phyloP scores from a whole-genome alignment of 2,888 invertebrate species.

The Gasteruption jaculator region DNA sequence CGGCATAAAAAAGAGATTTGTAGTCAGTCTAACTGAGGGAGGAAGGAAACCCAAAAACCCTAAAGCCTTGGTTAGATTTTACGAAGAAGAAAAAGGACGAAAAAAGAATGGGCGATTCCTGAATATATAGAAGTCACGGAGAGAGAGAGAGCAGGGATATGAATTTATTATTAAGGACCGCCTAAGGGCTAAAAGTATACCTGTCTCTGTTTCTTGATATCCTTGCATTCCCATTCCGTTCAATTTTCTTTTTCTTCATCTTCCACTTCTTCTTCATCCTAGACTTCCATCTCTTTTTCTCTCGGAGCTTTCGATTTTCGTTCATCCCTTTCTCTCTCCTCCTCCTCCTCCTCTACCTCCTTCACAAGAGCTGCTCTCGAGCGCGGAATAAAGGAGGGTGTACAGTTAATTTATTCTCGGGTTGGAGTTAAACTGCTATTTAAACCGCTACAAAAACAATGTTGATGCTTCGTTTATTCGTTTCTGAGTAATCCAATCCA shows the following conservation, averaged over 20 bases:
- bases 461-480: too few species aligned
- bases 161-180: constrained; percentile 50
- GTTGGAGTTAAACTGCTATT: constrained; percentile 30
- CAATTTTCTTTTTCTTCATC: constrained; percentile 12
- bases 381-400: constrained; percentile 22
- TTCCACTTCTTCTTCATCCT: constrained; percentile 9
- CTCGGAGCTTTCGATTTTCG: too few species aligned
- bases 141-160: constrained; percentile 41
- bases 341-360: neutral
- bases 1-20: constrained; percentile 51
- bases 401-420: constrained; percentile 38
- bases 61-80: too few species aligned
- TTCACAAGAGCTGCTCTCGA: too few species aligned
- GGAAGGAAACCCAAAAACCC: too few species aligned
- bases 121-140: constrained; percentile 23
- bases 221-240: constrained; percentile 24
- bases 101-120: constrained; percentile 21
- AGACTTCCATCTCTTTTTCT: constrained; percentile 6
- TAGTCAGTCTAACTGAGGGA: constrained; percentile 35
- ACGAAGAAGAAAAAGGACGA: constrained; percentile 7
- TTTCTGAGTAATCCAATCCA: too few species aligned
- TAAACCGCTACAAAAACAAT: too few species aligned
- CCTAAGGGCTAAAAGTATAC: constrained; percentile 43
- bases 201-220: constrained; percentile 43
- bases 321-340: too few species aligned